phyloP scores from a whole-genome alignment of 2,888 invertebrate genomes.

The Eilema griseolum region DNA sequence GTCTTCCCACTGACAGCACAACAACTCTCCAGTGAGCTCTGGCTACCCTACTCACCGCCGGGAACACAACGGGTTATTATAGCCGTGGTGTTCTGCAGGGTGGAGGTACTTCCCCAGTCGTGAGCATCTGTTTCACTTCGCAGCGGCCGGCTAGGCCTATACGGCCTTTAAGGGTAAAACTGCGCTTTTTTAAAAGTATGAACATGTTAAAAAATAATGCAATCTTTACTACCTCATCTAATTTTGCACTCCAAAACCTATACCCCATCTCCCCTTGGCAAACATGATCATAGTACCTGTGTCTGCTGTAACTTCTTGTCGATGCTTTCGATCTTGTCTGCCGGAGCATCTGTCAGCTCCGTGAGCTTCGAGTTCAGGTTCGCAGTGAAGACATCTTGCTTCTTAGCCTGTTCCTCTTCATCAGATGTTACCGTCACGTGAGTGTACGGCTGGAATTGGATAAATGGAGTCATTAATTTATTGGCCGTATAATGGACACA shows the following conservation, averaged over 20 bases:
- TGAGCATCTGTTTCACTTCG: no score
- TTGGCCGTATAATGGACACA: no score
- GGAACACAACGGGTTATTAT: no score
- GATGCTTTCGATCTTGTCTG: slow-evolving; percentile 86
- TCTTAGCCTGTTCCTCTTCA: slow-evolving; percentile 91
- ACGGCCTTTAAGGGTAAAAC: no score
- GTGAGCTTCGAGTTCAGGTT: slow-evolving; percentile 87
- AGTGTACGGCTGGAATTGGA: slow-evolving; percentile 88
- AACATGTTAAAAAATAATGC: no score
- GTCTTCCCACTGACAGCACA: no score
- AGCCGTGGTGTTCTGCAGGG: no score
- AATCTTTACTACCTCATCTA: background rate
- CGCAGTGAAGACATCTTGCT: slow-evolving; percentile 78
- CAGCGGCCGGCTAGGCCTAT: no score
- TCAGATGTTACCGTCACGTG: slow-evolving; percentile 91
- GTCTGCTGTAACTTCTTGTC: slow-evolving; percentile 90
- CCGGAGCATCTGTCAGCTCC: slow-evolving; percentile 74
- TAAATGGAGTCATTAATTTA: background rate
- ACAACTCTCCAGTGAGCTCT: no score
- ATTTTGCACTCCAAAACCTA: slow-evolving; percentile 22
- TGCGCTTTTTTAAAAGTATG: no score
- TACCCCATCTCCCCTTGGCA: background rate
- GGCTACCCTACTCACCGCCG: no score
- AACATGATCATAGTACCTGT: slow-evolving; percentile 79
- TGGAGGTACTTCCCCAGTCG: no score